Percentiles rank a stretch among this genome's conserved stretches.
Evolutionary conservation across 2,113 vertebrate genomes (phyloP).

Genomic region (Mixornis gularis): DNA sequence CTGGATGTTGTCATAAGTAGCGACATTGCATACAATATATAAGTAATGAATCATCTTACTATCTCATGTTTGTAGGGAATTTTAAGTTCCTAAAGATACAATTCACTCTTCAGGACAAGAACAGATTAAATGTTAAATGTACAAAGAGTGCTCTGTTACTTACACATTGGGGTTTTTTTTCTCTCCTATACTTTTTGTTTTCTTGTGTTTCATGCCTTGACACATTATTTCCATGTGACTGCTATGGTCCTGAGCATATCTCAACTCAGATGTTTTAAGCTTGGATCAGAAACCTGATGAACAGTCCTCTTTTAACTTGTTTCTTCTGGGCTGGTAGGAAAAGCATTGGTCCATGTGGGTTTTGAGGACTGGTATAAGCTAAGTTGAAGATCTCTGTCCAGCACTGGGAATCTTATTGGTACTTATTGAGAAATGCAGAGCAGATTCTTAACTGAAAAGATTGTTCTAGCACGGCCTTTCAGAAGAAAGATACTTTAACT

Average conservation of each 20-base stretch:
- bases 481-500: neutral
- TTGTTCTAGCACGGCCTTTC: neutral
- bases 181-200: accelerated
- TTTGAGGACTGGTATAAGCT: neutral
- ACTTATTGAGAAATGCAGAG: neutral
- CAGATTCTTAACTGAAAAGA: neutral
- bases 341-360: neutral
- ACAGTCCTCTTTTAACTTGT: neutral
- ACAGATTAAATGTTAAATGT: neutral
- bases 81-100: neutral
- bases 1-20: neutral
- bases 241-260: neutral
- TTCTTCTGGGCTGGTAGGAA: neutral
- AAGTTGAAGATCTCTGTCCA: neutral
- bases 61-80: neutral
- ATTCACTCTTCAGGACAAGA: neutral
- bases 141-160: neutral
- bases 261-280: neutral
- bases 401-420: neutral
- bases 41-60: neutral
- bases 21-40: neutral
- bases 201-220: neutral
- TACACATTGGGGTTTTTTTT: neutral
- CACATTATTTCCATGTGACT: neutral
- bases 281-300: neutral